Evolutionary conservation across 2,888 invertebrate species (phyloP).

Genomic region (Xylocampa areola): DNA sequence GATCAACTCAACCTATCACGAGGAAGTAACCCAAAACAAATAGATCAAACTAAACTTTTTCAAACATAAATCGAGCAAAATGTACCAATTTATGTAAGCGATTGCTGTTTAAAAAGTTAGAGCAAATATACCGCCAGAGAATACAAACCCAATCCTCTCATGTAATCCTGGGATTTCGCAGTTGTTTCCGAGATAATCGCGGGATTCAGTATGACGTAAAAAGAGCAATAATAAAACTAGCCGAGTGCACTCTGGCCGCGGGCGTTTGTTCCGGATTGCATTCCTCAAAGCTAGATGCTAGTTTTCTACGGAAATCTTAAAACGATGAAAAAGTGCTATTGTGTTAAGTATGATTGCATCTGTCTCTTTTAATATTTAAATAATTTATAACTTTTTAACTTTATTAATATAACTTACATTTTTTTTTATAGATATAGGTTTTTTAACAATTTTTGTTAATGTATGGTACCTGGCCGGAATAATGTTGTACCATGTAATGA

Average conservation of each 20-base stretch:
- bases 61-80: neutral
- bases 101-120: constrained; percentile 34
- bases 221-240: constrained; percentile 46
- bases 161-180: constrained; percentile 46
- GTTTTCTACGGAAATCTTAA: constrained; percentile 1
- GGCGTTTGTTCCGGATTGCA: constrained; percentile 5
- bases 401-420: no score
- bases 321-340: constrained; percentile 23
- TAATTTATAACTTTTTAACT: no score
- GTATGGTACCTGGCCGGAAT: no score
- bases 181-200: constrained; percentile 41
- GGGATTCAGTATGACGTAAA: constrained; percentile 40
- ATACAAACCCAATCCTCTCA: constrained; percentile 40
- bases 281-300: constrained; percentile 21
- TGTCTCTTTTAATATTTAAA: no score
- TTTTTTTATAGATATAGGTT: no score
- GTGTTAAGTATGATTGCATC: no score
- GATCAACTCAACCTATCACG: neutral
- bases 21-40: neutral
- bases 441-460: no score
- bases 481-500: no score
- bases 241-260: constrained; percentile 35
- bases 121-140: constrained; percentile 24
- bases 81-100: neutral
- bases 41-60: neutral